Base-by-base conservation (phyloP, 2,797 vertebrate species). In the Sebastes glaucus region DNA sequence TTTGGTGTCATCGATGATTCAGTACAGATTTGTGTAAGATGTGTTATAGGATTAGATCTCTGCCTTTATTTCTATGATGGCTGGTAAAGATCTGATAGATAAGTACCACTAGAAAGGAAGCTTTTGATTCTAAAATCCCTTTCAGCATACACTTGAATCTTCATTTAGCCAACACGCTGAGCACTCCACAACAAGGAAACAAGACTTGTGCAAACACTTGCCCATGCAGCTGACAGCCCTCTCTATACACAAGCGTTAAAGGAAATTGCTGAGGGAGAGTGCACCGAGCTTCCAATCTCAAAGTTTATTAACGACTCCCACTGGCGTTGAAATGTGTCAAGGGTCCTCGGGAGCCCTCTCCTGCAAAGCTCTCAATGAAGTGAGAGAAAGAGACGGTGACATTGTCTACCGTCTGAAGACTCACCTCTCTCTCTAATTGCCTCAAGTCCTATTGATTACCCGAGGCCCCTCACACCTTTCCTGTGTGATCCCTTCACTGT, bases 401-500 rank as follows among this genome's bases (percentile, higher is more conserved):
- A 80, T 77, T 77, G 86, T 88, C 78, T 89, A 46, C 61, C 0
- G 55, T 83, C 76, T 89, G 85, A 88, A 86, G 56, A 81, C 74
- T 87, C 82, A 80, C 83, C 89, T 87, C 85, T 84, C 85, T 83
- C 71, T 90, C 75, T 92, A 92, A 93, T 92, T 91, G 90, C 87
- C 80, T 88, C 62, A 74, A 84, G 86, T 86, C 69, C 52, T 87
- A 93, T 93, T 87, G 91, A 94, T 94, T 86, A 92, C 27, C 42
- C 2, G 27, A 63, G 71, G 74, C 79, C 81, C 88, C 80, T 78
- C 67, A 35, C 81, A 85, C 87, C 87, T 86, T 81, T 77, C 68
- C 69, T 23, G 22, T 86, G 89, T 75, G 82, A 85, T 89, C 89
- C 83, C 63, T 71, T 84, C 65, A 32, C 77, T 35, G 79, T 25